These are phyloP conservation scores for Salvelinus namaycush DNA, from an alignment of 2,113 vertebrate species.

Conservation along the genomic window DNA sequence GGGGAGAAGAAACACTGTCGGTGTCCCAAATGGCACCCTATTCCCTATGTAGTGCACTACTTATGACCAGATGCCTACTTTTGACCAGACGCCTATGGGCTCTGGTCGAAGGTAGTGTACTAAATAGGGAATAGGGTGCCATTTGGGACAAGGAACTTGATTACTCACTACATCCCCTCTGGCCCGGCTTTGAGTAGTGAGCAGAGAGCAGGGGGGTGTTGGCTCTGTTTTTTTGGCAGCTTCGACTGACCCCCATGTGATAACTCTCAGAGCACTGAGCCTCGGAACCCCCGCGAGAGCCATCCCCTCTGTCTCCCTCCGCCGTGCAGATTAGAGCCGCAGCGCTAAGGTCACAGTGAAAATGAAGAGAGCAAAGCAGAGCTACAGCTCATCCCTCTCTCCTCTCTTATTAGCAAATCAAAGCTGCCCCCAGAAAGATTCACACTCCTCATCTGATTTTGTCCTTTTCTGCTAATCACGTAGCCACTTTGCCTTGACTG, in stretches of 20 bases:
- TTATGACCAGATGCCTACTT: too few species aligned
- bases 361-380: conserved; percentile 94
- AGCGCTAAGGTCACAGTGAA: conserved; percentile 93
- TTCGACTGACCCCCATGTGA: conserved; percentile 75
- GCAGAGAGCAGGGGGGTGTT: not conserved
- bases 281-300: conserved; percentile 76
- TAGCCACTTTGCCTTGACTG: conserved; percentile 99
- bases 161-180: conserved; percentile 78
- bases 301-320: conserved; percentile 78
- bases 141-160: conserved; percentile 4
- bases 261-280: conserved; percentile 79
- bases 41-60: too few species aligned
- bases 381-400: conserved; percentile 88
- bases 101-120: too few species aligned
- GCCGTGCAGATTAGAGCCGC: conserved; percentile 86
- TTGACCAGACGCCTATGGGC: too few species aligned
- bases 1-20: not conserved
- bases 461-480: conserved; percentile 99
- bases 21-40: too few species aligned
- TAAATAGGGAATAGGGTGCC: conserved; percentile 55
- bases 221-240: conserved; percentile 64
- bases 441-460: conserved; percentile 99
- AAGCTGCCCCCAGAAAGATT: conserved; percentile 95
- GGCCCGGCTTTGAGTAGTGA: conserved; percentile 53
- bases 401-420: conserved; percentile 99